Evolutionary conservation across 2,797 vertebrate genomes (phyloP).

Genomic region (Coregonus sp.): DNA sequence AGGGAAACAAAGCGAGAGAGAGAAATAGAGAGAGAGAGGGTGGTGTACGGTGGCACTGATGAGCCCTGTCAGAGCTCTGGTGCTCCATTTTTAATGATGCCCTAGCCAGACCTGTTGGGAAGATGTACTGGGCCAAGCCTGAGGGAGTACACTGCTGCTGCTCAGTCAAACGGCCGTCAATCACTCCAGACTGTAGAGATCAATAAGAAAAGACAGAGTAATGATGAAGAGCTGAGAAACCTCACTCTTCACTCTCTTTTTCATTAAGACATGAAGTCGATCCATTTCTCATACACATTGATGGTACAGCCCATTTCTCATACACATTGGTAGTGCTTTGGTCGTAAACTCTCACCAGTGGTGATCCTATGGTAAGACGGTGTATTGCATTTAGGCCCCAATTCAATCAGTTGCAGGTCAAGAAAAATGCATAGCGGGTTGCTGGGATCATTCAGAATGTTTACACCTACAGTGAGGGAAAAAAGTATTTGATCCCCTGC

Average conservation of each 20-base stretch:
- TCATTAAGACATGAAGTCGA: slow-evolving; percentile 17
- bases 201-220: slow-evolving; percentile 19
- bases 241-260: background rate
- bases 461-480: background rate
- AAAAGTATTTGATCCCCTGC: no score
- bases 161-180: slow-evolving; percentile 40
- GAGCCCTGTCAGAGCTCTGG: slow-evolving; percentile 29
- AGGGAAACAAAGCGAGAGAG: background rate
- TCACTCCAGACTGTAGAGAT: slow-evolving; percentile 33
- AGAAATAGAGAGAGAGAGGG: background rate
- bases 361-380: background rate
- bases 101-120: slow-evolving; percentile 6
- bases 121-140: slow-evolving; percentile 25
- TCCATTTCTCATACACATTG: background rate
- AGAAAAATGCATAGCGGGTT: background rate
- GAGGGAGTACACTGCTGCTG: slow-evolving; percentile 31
- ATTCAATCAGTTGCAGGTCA: background rate
- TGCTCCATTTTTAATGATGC: slow-evolving; percentile 69
- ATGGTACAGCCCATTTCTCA: background rate
- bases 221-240: slow-evolving; percentile 19
- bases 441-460: background rate
- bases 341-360: background rate
- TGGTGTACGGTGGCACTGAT: slow-evolving; percentile 18
- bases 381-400: background rate
- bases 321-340: background rate